Conservation (phyloP, 2,797 vertebrate species). For the Enteromius anoplus region DNA sequence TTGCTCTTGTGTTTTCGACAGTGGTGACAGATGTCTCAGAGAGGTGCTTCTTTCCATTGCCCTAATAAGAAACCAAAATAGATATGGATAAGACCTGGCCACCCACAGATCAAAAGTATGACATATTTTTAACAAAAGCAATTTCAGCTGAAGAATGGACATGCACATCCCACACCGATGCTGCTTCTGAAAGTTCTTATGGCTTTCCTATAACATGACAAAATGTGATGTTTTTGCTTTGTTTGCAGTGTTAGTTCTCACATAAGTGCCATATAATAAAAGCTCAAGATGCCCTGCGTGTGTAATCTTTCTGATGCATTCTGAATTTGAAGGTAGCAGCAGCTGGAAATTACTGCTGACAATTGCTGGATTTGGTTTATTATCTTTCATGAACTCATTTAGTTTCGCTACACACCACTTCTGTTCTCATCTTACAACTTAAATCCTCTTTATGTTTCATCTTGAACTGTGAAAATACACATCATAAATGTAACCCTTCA, state of each 20-base stretch:
- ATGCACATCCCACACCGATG: background rate
- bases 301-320: background rate
- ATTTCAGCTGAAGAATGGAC: background rate
- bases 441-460: constrained; percentile 3
- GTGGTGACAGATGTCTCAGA: constrained; percentile 36
- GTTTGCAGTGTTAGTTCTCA: background rate
- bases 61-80: constrained; percentile 45
- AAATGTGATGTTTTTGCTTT: background rate
- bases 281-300: background rate
- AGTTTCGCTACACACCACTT: background rate
- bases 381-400: background rate
- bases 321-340: background rate
- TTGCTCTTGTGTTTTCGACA: constrained; percentile 37
- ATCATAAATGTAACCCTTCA: background rate
- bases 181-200: background rate
- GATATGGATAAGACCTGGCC: constrained; percentile 1
- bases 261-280: background rate
- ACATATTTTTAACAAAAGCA: constrained; percentile 29
- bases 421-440: background rate
- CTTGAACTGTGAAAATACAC: background rate
- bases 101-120: constrained; percentile 7
- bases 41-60: constrained; percentile 19
- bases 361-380: constrained; percentile 2
- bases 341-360: background rate
- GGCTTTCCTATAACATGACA: background rate